A percentile compares a stretch with the other conserved stretches of the same genome.
Evolutionary conservation across 1,140 invertebrate genomes (phyloP).

Genomic region (Zophobas atratus): DNA sequence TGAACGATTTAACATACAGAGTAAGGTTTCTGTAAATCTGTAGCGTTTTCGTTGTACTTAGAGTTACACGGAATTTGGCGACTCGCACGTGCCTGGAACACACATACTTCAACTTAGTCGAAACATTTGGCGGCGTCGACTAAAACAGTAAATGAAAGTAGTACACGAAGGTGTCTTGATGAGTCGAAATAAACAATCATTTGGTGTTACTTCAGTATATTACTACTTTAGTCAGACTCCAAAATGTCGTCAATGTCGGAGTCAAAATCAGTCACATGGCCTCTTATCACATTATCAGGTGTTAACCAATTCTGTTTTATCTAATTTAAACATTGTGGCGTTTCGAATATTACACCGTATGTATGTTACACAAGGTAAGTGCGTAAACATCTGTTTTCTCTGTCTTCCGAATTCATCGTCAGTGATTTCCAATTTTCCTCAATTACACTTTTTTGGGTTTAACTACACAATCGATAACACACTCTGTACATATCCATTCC

Average conservation of each 20-base stretch:
- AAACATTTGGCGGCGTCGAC: no score
- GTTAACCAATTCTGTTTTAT: constrained; percentile 4
- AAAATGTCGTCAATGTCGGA: no score
- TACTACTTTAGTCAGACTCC: no score
- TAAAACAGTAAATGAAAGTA: no score
- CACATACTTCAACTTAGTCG: not conserved
- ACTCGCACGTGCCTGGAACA: constrained; percentile 7
- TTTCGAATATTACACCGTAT: not conserved
- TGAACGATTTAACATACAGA: constrained; percentile 13
- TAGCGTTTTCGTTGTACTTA: constrained; percentile 8
- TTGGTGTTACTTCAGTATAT: no score
- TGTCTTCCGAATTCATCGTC: no score
- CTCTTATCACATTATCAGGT: constrained; percentile 12
- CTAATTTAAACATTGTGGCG: not conserved
- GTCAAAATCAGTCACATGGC: not conserved
- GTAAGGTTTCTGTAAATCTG: constrained; percentile 17
- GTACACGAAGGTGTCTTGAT: no score
- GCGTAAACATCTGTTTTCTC: no score
- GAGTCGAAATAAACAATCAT: no score
- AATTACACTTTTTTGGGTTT: not conserved
- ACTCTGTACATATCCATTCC: not conserved
- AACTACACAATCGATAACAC: not conserved
- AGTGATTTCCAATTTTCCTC: not conserved
- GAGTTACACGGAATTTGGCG: not conserved
- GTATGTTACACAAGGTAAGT: not conserved